Percentiles rank a stretch among this genome's conserved stretches.
Conservation (phyloP, 2,113 vertebrate species). For the Dasyurus viverrinus region DNA sequence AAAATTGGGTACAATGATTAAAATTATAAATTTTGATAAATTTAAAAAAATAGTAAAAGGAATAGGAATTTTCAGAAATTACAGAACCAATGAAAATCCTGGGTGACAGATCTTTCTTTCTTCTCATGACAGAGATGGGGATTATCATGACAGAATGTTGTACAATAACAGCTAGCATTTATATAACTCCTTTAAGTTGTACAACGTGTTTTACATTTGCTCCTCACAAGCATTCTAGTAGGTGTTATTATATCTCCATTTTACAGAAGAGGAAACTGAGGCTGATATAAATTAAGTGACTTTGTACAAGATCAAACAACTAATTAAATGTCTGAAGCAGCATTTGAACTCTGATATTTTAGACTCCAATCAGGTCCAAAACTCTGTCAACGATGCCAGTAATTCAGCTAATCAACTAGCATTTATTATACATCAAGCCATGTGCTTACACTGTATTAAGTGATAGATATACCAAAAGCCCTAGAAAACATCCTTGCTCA, state of each 20-base stretch:
- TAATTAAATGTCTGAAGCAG: neutral
- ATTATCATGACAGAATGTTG: neutral
- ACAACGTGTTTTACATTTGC: too few relatives aligned
- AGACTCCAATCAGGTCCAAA: neutral
- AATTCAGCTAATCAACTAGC: neutral
- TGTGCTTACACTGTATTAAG: too few relatives aligned
- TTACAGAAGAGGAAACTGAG: neutral
- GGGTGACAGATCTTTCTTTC: neutral
- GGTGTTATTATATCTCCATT: neutral
- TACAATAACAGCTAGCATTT: neutral
- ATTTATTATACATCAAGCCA: too few relatives aligned
- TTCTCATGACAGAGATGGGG: neutral
- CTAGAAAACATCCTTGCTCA: neutral
- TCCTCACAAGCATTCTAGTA: neutral
- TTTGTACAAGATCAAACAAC: neutral
- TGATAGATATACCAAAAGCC: neutral
- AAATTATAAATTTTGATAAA: neutral
- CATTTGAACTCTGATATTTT: neutral
- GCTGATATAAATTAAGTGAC: neutral
- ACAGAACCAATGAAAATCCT: neutral
- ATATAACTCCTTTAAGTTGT: too few relatives aligned
- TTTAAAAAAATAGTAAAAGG: neutral
- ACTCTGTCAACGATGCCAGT: neutral
- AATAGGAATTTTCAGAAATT: neutral
- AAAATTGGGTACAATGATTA: neutral